Evolutionary conservation across 1,140 invertebrate species (phyloP), one percentile per base, ranked within the genome.

Genomic region (Leptoteleia sp.): DNA sequence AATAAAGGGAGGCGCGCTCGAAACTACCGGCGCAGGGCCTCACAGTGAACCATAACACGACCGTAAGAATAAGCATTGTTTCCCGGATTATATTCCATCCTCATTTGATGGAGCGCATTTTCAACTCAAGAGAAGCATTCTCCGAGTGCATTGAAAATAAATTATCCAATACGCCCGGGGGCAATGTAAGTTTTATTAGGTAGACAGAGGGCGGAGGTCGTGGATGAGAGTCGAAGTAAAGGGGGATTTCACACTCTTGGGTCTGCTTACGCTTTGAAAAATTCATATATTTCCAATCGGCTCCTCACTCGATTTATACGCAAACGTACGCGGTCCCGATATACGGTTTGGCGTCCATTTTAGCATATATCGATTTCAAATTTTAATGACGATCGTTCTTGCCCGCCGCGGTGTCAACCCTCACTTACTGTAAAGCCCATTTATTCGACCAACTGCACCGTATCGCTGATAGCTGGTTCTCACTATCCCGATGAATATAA

Each of bases 401-500:
- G 33, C 27, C 35, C 16, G 38, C 12, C 38, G 72, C 42, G 72
- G 45, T 78, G 65, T 80, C 71, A 45, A 55, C 68, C 68, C 54
- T 59, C 48, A 61, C 67, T 76, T 67, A 73, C 42, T 54, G 42
- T 59, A 76, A 80, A 80, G 48, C 50, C 78, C 82, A 75, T 83
- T 83, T 82, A 79, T 79, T 61, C 61, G 40, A 52, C 62, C 70
- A 57, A 80, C 45, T 75, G 43, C 35, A 54, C 57, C 57, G 64
- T 47, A 59, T 73, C 61, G 47, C 78, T 76, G 79, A 83, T 84
- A 83, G 81, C 73, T 54, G 54, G 52, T 33, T 59, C 71, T 8
- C 54, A 52, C 50, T 73, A 81, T 79, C 33, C 78, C 59, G 40
- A 79, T 77, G 79, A 81, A 83, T 84, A 81, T 81, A 83, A 82